Evolutionary conservation across 2,888 invertebrate genomes (phyloP).

Genomic region (Metallyticus violacea): DNA sequence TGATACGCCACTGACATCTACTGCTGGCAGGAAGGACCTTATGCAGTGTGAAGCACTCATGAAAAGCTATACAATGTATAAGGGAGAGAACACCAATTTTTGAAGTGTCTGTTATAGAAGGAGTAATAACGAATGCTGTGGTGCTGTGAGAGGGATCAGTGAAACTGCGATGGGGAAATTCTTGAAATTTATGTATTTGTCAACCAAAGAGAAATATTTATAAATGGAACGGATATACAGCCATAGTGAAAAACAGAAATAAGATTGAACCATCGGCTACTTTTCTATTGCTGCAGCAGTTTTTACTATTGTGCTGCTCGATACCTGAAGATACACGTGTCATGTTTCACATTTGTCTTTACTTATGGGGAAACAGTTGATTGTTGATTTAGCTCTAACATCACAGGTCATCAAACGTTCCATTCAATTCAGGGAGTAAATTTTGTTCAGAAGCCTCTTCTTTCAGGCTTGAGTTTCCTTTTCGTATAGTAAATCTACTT

Average conservation of each 20-base stretch:
- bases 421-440: too few relatives aligned
- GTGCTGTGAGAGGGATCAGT: background rate
- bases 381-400: too few relatives aligned
- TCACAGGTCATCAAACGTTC: too few relatives aligned
- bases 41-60: background rate
- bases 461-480: too few relatives aligned
- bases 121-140: background rate
- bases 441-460: too few relatives aligned
- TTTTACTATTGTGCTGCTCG: too few relatives aligned
- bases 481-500: too few relatives aligned
- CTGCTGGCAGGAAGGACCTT: background rate
- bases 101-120: background rate
- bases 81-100: background rate
- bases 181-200: background rate
- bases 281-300: too few relatives aligned
- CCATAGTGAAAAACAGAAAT: background rate
- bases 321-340: too few relatives aligned
- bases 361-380: too few relatives aligned
- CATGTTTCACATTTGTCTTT: background rate
- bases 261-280: background rate
- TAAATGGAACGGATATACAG: background rate
- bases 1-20: background rate
- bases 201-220: background rate
- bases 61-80: background rate
- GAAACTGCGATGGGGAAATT: background rate